Evolutionary conservation across 1,140 invertebrate species (phyloP), one percentile per base, ranked within the genome.

Genomic region (Platorchestia sp.): DNA sequence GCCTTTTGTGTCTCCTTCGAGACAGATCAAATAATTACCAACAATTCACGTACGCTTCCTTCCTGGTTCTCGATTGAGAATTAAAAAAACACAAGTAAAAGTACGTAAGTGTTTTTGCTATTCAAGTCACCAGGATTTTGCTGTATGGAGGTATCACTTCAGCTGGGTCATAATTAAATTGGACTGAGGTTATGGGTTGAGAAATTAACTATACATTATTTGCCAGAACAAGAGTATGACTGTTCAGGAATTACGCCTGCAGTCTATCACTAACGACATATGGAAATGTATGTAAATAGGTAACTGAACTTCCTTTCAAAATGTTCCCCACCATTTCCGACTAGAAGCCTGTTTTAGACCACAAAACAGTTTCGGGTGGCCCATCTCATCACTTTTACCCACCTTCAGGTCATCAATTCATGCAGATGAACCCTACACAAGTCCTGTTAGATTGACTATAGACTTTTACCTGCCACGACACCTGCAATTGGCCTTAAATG

Each of bases 361-460:
- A 75, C 27, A 14, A 75, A 75, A 75, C 59, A 75, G 59, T 75
- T 75, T 75, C 59, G 3, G 59, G 14, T 10, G 36, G 59, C 59
- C 59, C 10, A 75, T 27, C 10, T 75, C 59, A 27, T 3, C 59
- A 75, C 27, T 75, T 75, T 75, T 36, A 89, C 36, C 42, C n/a
- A 41, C 87, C 87, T 42, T 44, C 41, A 93, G 91, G 45, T 47
- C 43, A 93, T 93, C 91, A 93, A 93, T 93, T 44, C 45, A 93
- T 93, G 41, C 91, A 93, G 44, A 93, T 93, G 91, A 45, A 44
- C 91, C 40, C 59, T 10, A n/a, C 91, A 45, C 59, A 93, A 93
- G 91, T 93, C 91, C 91, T 44, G 91, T 93, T 93, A 93, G 91
- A 45, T 93, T 93, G 91, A 93, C 91, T 44, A 47, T 16, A 5